Percentiles rank a stretch among this genome's conserved stretches.
Evolutionary conservation across 35 echinoderm and acorn worm species (phyloP).

Genomic region (Eucidaris tribuloides): DNA sequence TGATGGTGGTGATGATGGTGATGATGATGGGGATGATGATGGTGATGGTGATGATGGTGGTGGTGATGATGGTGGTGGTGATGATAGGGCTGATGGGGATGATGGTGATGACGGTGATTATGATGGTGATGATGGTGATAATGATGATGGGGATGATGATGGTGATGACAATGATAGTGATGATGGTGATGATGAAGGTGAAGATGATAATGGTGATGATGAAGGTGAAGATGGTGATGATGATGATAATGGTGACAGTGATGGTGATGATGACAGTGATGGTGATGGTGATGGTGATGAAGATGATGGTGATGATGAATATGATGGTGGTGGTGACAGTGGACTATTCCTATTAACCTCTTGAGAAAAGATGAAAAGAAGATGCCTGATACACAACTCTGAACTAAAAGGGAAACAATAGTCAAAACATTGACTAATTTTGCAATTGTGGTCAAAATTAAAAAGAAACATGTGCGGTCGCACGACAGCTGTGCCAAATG

Average conservation of each 20-base stretch:
- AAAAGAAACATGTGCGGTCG: too few species aligned
- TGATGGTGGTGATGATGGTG: background rate
- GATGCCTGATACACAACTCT: too few species aligned
- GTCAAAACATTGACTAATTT: too few species aligned
- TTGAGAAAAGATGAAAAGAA: too few species aligned
- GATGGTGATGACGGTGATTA: background rate
- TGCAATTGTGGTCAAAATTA: too few species aligned
- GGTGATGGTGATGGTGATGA: background rate
- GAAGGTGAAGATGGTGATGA: background rate
- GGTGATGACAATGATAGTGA: background rate
- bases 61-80: too few species aligned
- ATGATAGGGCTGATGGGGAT: background rate
- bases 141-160: background rate
- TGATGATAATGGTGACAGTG: background rate
- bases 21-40: background rate
- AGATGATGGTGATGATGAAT: background rate
- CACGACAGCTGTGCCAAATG: too few species aligned
- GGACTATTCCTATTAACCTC: too few species aligned
- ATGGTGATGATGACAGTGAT: background rate
- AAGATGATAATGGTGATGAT: background rate
- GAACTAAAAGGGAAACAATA: too few species aligned
- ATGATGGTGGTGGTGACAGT: background rate
- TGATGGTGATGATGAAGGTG: background rate
- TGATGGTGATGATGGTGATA: background rate
- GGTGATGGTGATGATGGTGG: too few species aligned